Evolutionary conservation across 2,888 invertebrate species (phyloP), one percentile per base, ranked within the genome.

Genomic region (Acrobeloides nanus): DNA sequence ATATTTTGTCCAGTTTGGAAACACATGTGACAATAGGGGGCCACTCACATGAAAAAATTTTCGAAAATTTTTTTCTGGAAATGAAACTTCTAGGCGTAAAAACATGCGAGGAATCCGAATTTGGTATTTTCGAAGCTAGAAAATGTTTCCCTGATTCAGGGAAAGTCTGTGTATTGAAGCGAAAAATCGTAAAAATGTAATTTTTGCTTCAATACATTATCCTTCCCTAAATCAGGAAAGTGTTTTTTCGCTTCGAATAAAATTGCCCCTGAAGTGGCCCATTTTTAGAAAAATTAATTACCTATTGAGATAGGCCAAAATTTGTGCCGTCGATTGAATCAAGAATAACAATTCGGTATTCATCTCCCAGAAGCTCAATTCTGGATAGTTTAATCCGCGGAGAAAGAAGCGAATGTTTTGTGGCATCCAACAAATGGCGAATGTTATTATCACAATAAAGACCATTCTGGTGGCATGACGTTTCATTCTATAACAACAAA

Each of bases 391-490:
- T 18, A 55, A 46, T 18, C 50, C 61, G 18, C 50, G 59, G 24
- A 66, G 41, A 37, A 76, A 64, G 48, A 76, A 74, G 25, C 74
- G 67, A 15, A 88, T 81, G 80, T 89, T 88, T 73, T 90, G 87
- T 27, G 89, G 89, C 68, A 85, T 83, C 89, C 89, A 89, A 77
- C 88, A 88, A 38, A 87, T 81, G 21, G 88, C 88, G 74, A 90
- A 90, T 40, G 87, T 87, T 43, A 86, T 25, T 35, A 58, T 60
- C 27, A 60, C 57, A 17, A 44, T 43, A 31, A 52, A 59, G 15
- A 60, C 60, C 52, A 60, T 52, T 34, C 46, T 45, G 10, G 60
- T 60, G 2, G 57, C 57, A 27, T 57, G 60, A 24, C 52, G 46
- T 35, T 62, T 58, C 43, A 58, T 55, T 31, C 51, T 55, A 34